Percentiles rank a stretch among this genome's conserved stretches.
phyloP scores from a whole-genome alignment of 1,140 invertebrate genomes.

The Euborellia annulipes region DNA sequence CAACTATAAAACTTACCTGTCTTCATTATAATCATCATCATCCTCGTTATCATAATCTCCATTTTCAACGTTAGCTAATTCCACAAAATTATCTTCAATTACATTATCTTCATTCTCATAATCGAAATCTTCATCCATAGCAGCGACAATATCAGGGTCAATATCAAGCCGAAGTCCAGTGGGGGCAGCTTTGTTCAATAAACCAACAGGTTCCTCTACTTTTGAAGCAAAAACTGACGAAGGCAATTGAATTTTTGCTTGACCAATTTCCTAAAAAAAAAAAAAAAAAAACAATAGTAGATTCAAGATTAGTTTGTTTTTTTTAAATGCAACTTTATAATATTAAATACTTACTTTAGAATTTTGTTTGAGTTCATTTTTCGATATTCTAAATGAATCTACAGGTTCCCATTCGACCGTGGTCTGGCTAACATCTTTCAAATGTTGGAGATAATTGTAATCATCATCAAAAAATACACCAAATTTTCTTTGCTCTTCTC shows the following conservation, averaged over 20 bases:
- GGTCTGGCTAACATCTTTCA: constrained; percentile 45
- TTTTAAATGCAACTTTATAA: too few species aligned
- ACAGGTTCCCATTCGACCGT: constrained; percentile 24
- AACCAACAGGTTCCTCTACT: constrained; percentile 72
- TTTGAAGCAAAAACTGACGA: constrained; percentile 83
- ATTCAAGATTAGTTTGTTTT: too few species aligned
- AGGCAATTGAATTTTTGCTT: constrained; percentile 51
- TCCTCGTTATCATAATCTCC: constrained; percentile 15
- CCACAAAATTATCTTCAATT: constrained; percentile 83
- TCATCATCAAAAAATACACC: constrained; percentile 94
- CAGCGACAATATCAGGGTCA: constrained; percentile 86
- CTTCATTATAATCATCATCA: constrained; percentile 19
- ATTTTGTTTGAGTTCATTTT: constrained; percentile 3
- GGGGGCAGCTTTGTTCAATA: constrained; percentile 75
- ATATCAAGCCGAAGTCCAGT: constrained; percentile 62
- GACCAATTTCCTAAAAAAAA: too few species aligned
- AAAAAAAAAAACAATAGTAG: too few species aligned
- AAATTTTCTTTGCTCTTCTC: constrained; percentile 72
- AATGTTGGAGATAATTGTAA: constrained; percentile 89
- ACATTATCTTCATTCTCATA: constrained; percentile 66
- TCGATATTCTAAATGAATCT: constrained; percentile 11
- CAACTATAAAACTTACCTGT: constrained; percentile 5
- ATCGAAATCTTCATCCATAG: constrained; percentile 84
- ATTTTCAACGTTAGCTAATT: constrained; percentile 50
- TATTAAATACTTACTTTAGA: too few species aligned